Conservation (phyloP, 2,888 invertebrate genomes). For the Eilema sororculum region DNA sequence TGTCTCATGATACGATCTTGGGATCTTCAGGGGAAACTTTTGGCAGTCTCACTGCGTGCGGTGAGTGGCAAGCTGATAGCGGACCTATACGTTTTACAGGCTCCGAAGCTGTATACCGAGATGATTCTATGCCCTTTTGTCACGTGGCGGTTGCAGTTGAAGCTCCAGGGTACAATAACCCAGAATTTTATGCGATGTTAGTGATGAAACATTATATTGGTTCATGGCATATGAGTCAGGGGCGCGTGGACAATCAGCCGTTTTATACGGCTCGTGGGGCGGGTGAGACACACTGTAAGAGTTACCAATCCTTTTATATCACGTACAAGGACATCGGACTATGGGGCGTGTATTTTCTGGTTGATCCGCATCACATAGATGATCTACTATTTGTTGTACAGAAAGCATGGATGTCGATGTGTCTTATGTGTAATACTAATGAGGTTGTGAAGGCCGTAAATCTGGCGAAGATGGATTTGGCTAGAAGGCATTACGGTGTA, state of each 20-base stretch:
- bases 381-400: slow-evolving; percentile 71
- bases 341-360: slow-evolving; percentile 81
- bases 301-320: slow-evolving; percentile 78
- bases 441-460: slow-evolving; percentile 71
- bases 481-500: slow-evolving; percentile 59
- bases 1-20: slow-evolving; percentile 89
- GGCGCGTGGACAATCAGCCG: slow-evolving; percentile 62
- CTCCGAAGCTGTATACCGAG: slow-evolving; percentile 56
- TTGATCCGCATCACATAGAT: slow-evolving; percentile 63
- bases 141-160: slow-evolving; percentile 80
- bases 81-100: slow-evolving; percentile 60
- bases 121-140: slow-evolving; percentile 78
- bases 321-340: slow-evolving; percentile 76
- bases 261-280: slow-evolving; percentile 62
- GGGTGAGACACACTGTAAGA: slow-evolving; percentile 67
- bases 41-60: slow-evolving; percentile 74
- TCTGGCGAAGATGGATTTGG: slow-evolving; percentile 62
- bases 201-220: slow-evolving; percentile 74
- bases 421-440: slow-evolving; percentile 53
- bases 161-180: slow-evolving; percentile 70
- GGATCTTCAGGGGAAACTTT: slow-evolving; percentile 83
- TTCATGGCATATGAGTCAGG: slow-evolving; percentile 72
- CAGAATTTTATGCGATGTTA: slow-evolving; percentile 67
- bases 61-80: slow-evolving; percentile 40
- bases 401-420: slow-evolving; percentile 74